Evolutionary conservation across 2,888 invertebrate genomes (phyloP).

Genomic region (Onthophagus sagittarius): DNA sequence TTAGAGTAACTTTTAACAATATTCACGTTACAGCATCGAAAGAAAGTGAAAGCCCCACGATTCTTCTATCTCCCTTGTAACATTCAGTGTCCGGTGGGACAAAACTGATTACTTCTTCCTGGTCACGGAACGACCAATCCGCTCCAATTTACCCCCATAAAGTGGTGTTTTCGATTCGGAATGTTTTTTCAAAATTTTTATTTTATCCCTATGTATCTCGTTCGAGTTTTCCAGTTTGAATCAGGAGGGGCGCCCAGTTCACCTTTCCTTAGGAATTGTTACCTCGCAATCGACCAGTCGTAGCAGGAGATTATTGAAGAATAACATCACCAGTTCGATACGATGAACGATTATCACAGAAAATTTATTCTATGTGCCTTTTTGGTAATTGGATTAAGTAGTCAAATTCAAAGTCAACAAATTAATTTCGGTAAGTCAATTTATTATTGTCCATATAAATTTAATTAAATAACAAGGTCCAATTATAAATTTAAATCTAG

Average conservation of each 20-base stretch:
- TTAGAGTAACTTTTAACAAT: no score
- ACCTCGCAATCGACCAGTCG: background rate
- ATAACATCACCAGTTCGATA: background rate
- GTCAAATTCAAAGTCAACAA: background rate
- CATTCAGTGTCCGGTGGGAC: no score
- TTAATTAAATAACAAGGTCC: background rate
- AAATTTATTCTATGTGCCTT: background rate
- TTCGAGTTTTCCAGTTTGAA: background rate
- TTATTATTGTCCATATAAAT: background rate
- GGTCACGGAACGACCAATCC: no score
- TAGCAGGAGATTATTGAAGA: background rate
- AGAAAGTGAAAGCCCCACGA: background rate
- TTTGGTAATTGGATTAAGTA: background rate
- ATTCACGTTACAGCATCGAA: background rate
- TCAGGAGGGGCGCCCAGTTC: background rate
- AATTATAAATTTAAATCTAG: background rate
- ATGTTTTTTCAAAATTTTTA: background rate
- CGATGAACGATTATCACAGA: background rate
- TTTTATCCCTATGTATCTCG: background rate
- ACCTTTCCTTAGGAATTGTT: background rate
- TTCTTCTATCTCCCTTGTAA: background rate
- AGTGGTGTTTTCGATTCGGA: background rate
- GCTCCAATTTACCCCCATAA: background rate
- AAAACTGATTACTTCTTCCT: no score
- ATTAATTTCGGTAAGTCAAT: background rate